Evolutionary conservation across 2,888 invertebrate species (phyloP).

Genomic region (Anticlea derivata): DNA sequence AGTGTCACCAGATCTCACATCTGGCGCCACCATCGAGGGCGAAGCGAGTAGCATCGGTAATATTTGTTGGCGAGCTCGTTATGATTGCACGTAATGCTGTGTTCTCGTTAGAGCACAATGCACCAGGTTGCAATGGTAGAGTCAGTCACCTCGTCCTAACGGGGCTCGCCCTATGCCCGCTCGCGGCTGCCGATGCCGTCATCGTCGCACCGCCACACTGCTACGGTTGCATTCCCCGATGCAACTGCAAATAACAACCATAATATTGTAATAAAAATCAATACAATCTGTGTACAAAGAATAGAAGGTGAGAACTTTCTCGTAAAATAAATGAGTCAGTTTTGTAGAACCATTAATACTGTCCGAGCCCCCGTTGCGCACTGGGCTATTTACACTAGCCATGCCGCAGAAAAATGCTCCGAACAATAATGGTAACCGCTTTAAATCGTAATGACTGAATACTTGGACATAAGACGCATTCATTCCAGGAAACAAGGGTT

Average conservation of each 20-base stretch:
- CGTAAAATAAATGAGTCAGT: slow-evolving; percentile 27
- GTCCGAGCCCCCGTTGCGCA: slow-evolving; percentile 57
- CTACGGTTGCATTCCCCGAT: slow-evolving; percentile 61
- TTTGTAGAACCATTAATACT: slow-evolving; percentile 37
- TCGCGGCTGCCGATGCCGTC: slow-evolving; percentile 70
- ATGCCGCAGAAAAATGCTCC: slow-evolving; percentile 36
- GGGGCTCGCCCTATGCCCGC: slow-evolving; percentile 79
- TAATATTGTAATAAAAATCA: slow-evolving; percentile 2
- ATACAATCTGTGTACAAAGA: background rate
- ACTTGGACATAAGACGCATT: background rate
- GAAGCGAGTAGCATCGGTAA: slow-evolving; percentile 54
- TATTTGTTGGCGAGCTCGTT: slow-evolving; percentile 61
- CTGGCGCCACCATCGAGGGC: slow-evolving; percentile 11
- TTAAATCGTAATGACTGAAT: background rate
- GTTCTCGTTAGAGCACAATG: slow-evolving; percentile 83
- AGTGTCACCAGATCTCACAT: slow-evolving; percentile 43
- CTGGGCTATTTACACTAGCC: slow-evolving; percentile 47
- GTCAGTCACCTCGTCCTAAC: slow-evolving; percentile 82
- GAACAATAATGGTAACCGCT: background rate
- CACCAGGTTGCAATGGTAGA: slow-evolving; percentile 79
- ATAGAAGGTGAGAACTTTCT: slow-evolving; percentile 5
- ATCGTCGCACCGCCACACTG: slow-evolving; percentile 68
- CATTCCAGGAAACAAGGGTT: background rate
- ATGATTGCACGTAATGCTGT: slow-evolving; percentile 74
- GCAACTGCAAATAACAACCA: slow-evolving; percentile 16